These are phyloP conservation scores for Hippolais icterina DNA, from an alignment of 2,113 vertebrate species.

Conservation along the genomic window DNA sequence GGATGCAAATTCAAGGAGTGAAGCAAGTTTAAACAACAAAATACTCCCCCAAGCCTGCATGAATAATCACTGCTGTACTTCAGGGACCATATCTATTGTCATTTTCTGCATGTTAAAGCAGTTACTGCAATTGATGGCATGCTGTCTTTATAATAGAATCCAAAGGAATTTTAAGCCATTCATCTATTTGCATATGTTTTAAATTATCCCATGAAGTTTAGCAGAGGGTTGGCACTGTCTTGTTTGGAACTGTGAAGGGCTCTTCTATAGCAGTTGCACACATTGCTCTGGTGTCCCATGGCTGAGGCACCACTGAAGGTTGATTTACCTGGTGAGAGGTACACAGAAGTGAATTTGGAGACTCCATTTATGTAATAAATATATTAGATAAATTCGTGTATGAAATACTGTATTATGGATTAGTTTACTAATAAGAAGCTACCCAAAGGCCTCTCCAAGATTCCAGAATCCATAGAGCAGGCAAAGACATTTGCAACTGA, in stretches of 20 bases:
- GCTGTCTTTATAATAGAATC: not conserved
- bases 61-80: not conserved
- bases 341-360: not conserved
- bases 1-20: not conserved
- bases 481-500: too few relatives aligned
- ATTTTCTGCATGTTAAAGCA: constrained; percentile 20
- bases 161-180: constrained; percentile 10
- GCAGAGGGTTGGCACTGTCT: not conserved
- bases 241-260: not conserved
- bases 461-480: too few relatives aligned
- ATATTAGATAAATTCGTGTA: too few relatives aligned
- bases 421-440: too few relatives aligned
- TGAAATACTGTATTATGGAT: too few relatives aligned
- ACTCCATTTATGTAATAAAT: too few relatives aligned
- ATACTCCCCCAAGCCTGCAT: not conserved
- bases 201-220: constrained; percentile 13
- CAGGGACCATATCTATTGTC: not conserved
- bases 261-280: not conserved
- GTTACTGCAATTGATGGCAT: not conserved
- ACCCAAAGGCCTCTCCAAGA: too few relatives aligned
- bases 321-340: not conserved
- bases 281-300: not conserved
- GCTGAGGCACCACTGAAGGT: not conserved
- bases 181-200: constrained; percentile 24
- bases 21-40: not conserved